Base-by-base conservation (phyloP, 2,113 vertebrate species). In the Prietella phreatophila region DNA sequence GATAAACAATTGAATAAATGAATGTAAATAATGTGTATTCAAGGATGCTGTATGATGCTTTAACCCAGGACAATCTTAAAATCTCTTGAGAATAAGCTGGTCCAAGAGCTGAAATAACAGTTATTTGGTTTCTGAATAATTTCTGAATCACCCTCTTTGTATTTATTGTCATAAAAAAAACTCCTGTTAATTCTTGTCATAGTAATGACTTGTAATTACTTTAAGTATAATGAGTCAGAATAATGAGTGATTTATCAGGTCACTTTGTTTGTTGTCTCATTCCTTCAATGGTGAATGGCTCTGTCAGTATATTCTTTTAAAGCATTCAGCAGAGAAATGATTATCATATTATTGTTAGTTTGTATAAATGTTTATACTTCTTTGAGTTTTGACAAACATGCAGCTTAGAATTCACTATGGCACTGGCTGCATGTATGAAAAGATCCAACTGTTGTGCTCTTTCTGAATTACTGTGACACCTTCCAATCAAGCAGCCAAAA, bases 401-500 rank as follows among this genome's bases (percentile, higher is more conserved):
- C 61, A 65, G 10, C 27, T 13, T 65, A 65, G 61, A 65, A 65
- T 63, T 25, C 9, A 2, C 25, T 27, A 27, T 27, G 25, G 22
- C 27, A 30, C n/a, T 67, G 33, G 13, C n/a, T 67, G 65, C 65
- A 33, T 33, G n/a, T 67, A 69, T 19, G 61, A 65, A 65, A n/a
- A 65, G 27, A n/a, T 10, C 25, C 25, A 65, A n/a, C 10, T 2
- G 13, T 65, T 65, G 8, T n/a, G 61, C 61, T 13, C 10, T 65
- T 65, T 27, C 13, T 65, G 5, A 19, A 71, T 71, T 71, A 36
- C 69, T 20, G 27, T 20, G 69, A 71, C 15, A 15, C n/a, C 6
- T 33, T 30, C 65, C n/a, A 71, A 39, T 71, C 33, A 82, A 87
- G 53, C 81, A 55, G 61, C 61, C 58, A 30, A 85, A 63, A 61